Percentiles rank a stretch among this genome's conserved stretches.
Conservation (phyloP, 53 echinoderm and acorn worm genomes). For the Apostichopus leukothele region DNA sequence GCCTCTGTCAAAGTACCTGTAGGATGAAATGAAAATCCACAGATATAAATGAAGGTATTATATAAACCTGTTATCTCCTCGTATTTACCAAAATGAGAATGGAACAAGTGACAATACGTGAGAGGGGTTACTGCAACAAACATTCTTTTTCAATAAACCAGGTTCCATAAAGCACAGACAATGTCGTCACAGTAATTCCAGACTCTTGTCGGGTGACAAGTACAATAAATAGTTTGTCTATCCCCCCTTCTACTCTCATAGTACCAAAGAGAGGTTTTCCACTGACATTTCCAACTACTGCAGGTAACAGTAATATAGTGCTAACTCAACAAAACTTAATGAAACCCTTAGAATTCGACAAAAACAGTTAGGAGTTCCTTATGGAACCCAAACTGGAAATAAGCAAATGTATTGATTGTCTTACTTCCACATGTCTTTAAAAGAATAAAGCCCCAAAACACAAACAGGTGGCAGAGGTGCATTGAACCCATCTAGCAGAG, state of each 20-base stretch:
- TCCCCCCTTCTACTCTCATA: no score
- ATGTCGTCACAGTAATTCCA: no score
- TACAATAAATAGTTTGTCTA: no score
- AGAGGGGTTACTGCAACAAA: no score
- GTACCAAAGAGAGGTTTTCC: no score
- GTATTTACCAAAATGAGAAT: not conserved
- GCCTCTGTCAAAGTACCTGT: constrained; percentile 94
- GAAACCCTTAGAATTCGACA: not conserved
- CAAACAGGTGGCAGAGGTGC: constrained; percentile 89
- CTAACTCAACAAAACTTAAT: not conserved
- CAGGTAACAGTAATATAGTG: not conserved
- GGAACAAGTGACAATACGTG: no score
- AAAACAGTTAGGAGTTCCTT: not conserved
- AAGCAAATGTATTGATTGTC: not conserved
- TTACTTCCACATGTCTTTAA: constrained; percentile 93
- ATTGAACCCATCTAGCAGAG: constrained; percentile 78
- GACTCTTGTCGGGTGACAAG: no score
- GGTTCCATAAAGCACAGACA: no score
- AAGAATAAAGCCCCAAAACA: constrained; percentile 73
- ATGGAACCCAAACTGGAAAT: not conserved
- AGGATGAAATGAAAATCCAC: not conserved
- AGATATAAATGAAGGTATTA: no score
- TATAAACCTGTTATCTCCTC: no score
- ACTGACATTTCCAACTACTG: not conserved
- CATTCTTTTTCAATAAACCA: no score